A percentile compares a stretch with the other conserved stretches of the same genome.
Evolutionary conservation across 2,888 invertebrate species (phyloP).

Genomic region (Plusia festucae): DNA sequence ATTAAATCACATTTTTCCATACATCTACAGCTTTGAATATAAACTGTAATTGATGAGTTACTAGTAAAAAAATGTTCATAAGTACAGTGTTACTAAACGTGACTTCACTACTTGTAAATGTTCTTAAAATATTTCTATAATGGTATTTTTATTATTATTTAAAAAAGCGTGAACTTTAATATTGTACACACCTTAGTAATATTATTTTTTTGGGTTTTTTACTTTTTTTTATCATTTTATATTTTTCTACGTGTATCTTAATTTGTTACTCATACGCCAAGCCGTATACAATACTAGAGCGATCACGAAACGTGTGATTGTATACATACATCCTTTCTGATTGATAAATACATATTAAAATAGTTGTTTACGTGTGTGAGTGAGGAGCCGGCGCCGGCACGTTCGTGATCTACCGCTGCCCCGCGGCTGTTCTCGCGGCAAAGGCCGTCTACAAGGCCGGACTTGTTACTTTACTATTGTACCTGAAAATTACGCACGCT

Average conservation of each 20-base stretch:
- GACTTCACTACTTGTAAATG: conserved; percentile 83
- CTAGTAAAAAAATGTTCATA: conserved; percentile 74
- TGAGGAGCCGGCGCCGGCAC: conserved; percentile 61
- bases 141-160: conserved; percentile 69
- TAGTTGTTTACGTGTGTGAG: conserved; percentile 69
- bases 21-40: conserved; percentile 75
- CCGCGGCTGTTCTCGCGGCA: conserved; percentile 58
- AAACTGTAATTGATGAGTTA: conserved; percentile 76
- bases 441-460: conserved; percentile 64
- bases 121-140: conserved; percentile 86
- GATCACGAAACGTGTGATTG: conserved; percentile 77
- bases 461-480: conserved; percentile 64
- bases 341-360: conserved; percentile 85
- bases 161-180: conserved; percentile 83
- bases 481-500: conserved; percentile 47
- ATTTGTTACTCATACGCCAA: conserved; percentile 84
- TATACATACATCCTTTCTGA: conserved; percentile 81
- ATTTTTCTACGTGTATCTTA: conserved; percentile 77
- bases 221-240: conserved; percentile 64
- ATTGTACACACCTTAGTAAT: conserved; percentile 86
- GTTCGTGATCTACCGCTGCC: conserved; percentile 51
- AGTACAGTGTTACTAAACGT: conserved; percentile 81
- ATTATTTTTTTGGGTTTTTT: conserved; percentile 74
- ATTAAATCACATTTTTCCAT: conserved; percentile 86
- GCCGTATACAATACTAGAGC: conserved; percentile 88